phyloP scores from a whole-genome alignment of 1,140 invertebrate species.

The Cylas formicarius region DNA sequence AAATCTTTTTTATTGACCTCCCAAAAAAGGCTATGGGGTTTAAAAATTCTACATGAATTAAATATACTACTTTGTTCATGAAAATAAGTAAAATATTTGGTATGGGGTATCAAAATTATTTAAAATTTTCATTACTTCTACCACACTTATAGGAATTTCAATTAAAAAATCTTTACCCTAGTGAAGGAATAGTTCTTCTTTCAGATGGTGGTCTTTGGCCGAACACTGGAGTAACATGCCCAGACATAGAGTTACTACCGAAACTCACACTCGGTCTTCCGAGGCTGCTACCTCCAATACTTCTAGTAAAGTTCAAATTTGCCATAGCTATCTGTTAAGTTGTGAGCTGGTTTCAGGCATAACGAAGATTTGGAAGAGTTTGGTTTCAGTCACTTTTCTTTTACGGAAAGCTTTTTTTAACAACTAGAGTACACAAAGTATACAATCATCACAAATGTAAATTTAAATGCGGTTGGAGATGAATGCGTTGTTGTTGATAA shows the following conservation, averaged over 20 bases:
- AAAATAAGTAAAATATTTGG: too few relatives aligned
- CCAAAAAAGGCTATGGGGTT: too few relatives aligned
- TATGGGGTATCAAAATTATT: too few relatives aligned
- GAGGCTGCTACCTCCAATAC: slow-evolving; percentile 49
- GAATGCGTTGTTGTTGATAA: slow-evolving; percentile 13
- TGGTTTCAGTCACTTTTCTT: slow-evolving; percentile 20
- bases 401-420: slow-evolving; percentile 20
- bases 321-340: slow-evolving; percentile 43
- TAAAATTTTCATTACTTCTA: too few relatives aligned
- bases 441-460: slow-evolving; percentile 33
- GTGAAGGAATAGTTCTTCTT: slow-evolving; percentile 64
- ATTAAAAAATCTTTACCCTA: slow-evolving; percentile 49
- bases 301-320: slow-evolving; percentile 48
- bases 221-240: slow-evolving; percentile 70
- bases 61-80: too few relatives aligned
- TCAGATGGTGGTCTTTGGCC: slow-evolving; percentile 70
- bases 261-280: slow-evolving; percentile 54
- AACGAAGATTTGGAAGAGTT: slow-evolving; percentile 25
- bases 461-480: slow-evolving; percentile 29
- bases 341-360: slow-evolving; percentile 31
- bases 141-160: too few relatives aligned
- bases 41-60: too few relatives aligned
- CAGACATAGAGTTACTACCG: slow-evolving; percentile 51
- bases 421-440: slow-evolving; percentile 33
- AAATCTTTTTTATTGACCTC: too few relatives aligned